phyloP scores from a whole-genome alignment of 1,140 invertebrate genomes.

The Trichomalopsis sarcophagae region DNA sequence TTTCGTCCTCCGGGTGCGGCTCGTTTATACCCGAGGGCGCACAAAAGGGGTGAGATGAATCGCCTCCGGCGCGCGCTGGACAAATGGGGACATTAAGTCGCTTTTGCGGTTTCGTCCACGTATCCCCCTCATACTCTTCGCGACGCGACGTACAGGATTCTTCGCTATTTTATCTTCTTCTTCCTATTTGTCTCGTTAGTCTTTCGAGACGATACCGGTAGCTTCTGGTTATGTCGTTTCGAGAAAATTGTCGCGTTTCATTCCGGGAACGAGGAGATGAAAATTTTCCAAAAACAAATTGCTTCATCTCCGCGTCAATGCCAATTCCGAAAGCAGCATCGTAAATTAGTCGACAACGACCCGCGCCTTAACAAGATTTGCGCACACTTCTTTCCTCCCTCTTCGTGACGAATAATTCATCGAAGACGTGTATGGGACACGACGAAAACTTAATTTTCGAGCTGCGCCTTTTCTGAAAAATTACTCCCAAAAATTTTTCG shows the following conservation, averaged over 20 bases:
- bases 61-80: constrained; percentile 59
- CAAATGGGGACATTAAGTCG: constrained; percentile 65
- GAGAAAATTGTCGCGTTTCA: not conserved
- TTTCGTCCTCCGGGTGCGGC: constrained; percentile 25
- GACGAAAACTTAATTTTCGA: constrained; percentile 51
- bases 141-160: not conserved
- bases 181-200: constrained; percentile 7
- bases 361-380: constrained; percentile 41
- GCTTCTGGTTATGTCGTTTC: not conserved
- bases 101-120: constrained; percentile 55
- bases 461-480: constrained; percentile 43
- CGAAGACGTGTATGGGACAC: constrained; percentile 22
- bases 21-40: constrained; percentile 55
- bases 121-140: not conserved
- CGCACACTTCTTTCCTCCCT: not conserved
- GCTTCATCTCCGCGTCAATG: constrained; percentile 24
- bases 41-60: constrained; percentile 65
- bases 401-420: constrained; percentile 19
- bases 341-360: constrained; percentile 12
- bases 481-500: constrained; percentile 59
- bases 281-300: constrained; percentile 18
- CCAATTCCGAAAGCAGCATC: constrained; percentile 31
- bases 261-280: not conserved
- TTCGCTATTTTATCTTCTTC: not conserved
- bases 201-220: not conserved